phyloP scores from a whole-genome alignment of 2,113 vertebrate species.

The human (Homo sapiens) region DNA sequence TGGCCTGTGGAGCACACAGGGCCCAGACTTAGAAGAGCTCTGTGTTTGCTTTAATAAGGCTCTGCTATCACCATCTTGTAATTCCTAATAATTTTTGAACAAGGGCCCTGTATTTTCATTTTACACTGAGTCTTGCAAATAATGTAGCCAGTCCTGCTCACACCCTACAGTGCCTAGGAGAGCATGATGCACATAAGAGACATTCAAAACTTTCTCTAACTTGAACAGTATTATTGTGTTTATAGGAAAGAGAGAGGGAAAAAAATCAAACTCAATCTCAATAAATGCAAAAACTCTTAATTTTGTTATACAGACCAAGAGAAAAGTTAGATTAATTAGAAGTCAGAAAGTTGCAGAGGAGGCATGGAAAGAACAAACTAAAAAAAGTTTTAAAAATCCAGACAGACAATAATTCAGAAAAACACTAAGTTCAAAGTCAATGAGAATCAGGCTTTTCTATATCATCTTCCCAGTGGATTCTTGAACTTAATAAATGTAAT shows the following conservation, averaged over 20 bases:
- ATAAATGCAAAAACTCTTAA: conserved; percentile 44
- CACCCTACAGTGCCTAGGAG: background rate
- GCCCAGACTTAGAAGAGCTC: background rate
- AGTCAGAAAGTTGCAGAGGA: conserved; percentile 38
- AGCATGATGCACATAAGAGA: background rate
- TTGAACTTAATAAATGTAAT: conserved; percentile 72
- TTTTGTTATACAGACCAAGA: conserved; percentile 50
- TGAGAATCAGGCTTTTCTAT: conserved; percentile 60
- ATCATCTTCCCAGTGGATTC: conserved; percentile 75
- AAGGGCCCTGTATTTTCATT: background rate
- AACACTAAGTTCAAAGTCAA: conserved; percentile 65
- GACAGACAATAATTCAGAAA: conserved; percentile 58
- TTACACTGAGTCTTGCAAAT: background rate
- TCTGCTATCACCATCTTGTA: background rate
- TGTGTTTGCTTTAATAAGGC: background rate
- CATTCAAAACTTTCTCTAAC: background rate
- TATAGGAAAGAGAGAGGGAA: background rate
- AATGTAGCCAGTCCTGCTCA: background rate
- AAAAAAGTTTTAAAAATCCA: conserved; percentile 41
- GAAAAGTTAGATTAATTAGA: conserved; percentile 28
- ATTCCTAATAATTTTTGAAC: conserved; percentile 12
- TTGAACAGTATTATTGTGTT: background rate
- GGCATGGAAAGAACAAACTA: conserved; percentile 36
- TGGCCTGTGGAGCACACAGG: background rate
- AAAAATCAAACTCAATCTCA: conserved; percentile 40